phyloP scores from a whole-genome alignment of 2,888 invertebrate genomes.

The Callosobruchus maculatus region DNA sequence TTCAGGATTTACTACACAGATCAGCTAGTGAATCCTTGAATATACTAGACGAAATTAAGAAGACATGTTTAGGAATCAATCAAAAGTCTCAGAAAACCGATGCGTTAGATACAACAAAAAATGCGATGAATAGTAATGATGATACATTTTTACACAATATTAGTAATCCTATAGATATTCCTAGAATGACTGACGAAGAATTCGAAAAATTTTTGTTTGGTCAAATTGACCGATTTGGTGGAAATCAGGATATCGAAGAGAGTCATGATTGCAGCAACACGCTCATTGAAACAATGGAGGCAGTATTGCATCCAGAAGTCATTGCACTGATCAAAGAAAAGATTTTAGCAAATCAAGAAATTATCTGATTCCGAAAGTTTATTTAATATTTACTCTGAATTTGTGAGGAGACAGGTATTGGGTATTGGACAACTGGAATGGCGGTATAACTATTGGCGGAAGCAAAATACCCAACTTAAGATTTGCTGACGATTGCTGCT shows the following conservation, averaged over 20 bases:
- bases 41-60: conserved; percentile 20
- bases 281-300: conserved; percentile 55
- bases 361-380: no score
- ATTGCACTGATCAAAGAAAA: conserved; percentile 50
- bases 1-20: conserved; percentile 20
- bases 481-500: no score
- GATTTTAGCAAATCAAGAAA: conserved; percentile 27
- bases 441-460: no score
- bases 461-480: no score
- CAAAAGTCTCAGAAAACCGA: background rate
- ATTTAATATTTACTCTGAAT: no score
- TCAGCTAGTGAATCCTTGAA: conserved; percentile 15
- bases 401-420: no score
- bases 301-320: conserved; percentile 62
- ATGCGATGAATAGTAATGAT: conserved; percentile 1
- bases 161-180: background rate
- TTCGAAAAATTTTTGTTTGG: background rate
- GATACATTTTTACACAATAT: background rate
- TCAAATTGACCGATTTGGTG: background rate
- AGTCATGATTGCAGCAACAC: background rate
- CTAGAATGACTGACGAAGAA: background rate
- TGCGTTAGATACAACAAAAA: background rate
- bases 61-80: conserved; percentile 18
- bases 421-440: no score
- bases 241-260: background rate